A percentile compares a stretch with the other conserved stretches of the same genome.
phyloP scores from a whole-genome alignment of 2,888 invertebrate species.

The Taenaris catops region DNA sequence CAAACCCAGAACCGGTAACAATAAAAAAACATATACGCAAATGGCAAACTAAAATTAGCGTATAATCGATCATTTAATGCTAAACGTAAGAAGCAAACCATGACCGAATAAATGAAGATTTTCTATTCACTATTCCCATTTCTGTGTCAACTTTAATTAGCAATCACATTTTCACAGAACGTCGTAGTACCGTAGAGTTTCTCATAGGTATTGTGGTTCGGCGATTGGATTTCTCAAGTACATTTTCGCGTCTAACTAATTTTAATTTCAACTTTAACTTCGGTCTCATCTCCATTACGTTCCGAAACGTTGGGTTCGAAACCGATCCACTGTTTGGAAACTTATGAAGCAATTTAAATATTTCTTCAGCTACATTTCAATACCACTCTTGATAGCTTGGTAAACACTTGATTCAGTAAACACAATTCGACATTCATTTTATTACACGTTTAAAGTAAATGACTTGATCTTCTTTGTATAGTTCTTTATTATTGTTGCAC shows the following conservation, averaged over 20 bases:
- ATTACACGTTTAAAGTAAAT: too few relatives aligned
- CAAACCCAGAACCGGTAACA: too few relatives aligned
- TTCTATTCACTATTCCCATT: slow-evolving; percentile 68
- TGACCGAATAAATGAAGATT: slow-evolving; percentile 77
- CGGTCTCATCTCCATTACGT: slow-evolving; percentile 25
- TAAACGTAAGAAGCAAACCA: slow-evolving; percentile 71
- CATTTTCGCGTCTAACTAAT: slow-evolving; percentile 45
- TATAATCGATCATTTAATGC: slow-evolving; percentile 77
- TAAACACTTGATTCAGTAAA: too few relatives aligned
- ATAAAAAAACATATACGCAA: too few relatives aligned
- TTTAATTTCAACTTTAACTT: slow-evolving; percentile 49
- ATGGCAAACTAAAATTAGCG: too few relatives aligned
- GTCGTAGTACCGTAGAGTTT: slow-evolving; percentile 53
- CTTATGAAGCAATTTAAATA: slow-evolving; percentile 23
- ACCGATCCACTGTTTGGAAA: slow-evolving; percentile 23
- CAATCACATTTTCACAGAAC: slow-evolving; percentile 74
- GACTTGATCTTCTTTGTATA: slow-evolving; percentile 10
- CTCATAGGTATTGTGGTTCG: slow-evolving; percentile 55
- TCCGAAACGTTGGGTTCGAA: slow-evolving; percentile 23
- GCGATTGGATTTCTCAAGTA: slow-evolving; percentile 66
- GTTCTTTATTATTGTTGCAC: slow-evolving; percentile 17
- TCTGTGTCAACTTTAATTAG: slow-evolving; percentile 79
- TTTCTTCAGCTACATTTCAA: slow-evolving; percentile 16
- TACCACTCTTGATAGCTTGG: slow-evolving; percentile 13
- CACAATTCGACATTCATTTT: too few relatives aligned